Evolutionary conservation across 2,888 invertebrate genomes (phyloP).

Genomic region (Rhamnusium bicolor): DNA sequence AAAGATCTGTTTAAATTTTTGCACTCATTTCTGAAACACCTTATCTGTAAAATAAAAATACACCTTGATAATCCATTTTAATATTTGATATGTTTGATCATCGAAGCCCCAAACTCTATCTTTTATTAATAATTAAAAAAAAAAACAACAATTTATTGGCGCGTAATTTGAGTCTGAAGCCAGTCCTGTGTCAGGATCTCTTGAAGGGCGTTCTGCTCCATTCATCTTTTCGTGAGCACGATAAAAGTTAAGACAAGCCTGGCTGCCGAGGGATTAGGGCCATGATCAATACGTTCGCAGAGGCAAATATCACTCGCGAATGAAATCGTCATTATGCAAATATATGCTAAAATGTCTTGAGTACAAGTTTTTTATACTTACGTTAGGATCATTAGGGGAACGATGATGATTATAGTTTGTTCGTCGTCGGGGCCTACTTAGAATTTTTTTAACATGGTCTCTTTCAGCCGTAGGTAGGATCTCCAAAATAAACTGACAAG

Average conservation of each 20-base stretch:
- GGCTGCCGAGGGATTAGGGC: conserved; percentile 1
- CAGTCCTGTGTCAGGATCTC: not conserved
- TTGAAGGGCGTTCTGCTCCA: conserved; percentile 2
- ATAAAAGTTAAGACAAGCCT: conserved; percentile 10
- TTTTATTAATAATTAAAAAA: too few species aligned
- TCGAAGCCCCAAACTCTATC: too few species aligned
- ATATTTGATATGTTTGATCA: too few species aligned
- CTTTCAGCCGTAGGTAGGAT: not conserved
- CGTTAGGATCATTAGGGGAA: conserved; percentile 27
- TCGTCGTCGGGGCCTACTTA: not conserved
- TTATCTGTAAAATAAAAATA: too few species aligned
- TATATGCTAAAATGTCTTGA: not conserved
- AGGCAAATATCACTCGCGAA: conserved; percentile 10
- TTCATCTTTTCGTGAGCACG: conserved; percentile 6
- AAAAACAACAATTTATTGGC: not conserved
- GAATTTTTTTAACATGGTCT: not conserved
- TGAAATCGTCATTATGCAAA: conserved; percentile 8
- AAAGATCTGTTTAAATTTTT: too few species aligned
- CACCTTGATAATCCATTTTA: too few species aligned
- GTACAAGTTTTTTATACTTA: conserved; percentile 38
- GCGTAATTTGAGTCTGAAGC: not conserved
- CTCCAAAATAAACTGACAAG: too few species aligned
- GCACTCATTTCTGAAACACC: too few species aligned
- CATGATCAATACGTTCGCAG: conserved; percentile 5
- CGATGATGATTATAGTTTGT: not conserved